A percentile compares a stretch with the other conserved stretches of the same genome.
phyloP scores from a whole-genome alignment of 1,140 invertebrate species.

The Heliconius eleuchia region DNA sequence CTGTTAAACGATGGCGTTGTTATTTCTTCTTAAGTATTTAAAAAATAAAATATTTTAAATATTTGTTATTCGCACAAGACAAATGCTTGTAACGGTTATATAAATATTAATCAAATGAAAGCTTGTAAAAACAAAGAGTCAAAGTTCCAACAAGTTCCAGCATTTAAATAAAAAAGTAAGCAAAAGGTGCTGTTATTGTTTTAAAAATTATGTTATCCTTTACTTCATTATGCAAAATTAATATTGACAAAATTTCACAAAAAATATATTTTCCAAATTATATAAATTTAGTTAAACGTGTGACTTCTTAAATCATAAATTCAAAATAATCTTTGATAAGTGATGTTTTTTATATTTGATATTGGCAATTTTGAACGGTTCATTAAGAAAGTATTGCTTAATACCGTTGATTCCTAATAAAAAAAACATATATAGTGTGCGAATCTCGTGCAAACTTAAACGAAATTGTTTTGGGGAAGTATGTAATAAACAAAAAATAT shows the following conservation, averaged over 20 bases:
- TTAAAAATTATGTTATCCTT: too few species aligned
- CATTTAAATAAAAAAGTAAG: background rate
- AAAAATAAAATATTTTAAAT: background rate
- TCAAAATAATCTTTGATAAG: background rate
- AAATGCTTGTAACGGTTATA: background rate
- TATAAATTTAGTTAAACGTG: background rate
- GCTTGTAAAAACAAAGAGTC: background rate
- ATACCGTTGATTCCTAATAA: background rate
- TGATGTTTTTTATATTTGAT: background rate
- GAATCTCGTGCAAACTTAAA: background rate
- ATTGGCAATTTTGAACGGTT: background rate
- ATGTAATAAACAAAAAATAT: constrained; percentile 30
- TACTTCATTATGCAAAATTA: background rate
- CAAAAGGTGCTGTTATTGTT: background rate
- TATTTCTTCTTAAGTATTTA: background rate
- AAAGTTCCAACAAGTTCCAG: background rate
- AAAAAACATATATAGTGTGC: background rate
- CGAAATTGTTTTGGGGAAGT: constrained; percentile 19
- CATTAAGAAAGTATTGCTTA: background rate
- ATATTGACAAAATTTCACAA: background rate
- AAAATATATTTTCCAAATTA: background rate
- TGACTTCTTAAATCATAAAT: background rate
- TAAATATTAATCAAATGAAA: background rate
- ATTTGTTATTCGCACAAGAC: background rate
- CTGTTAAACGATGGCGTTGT: background rate